Conservation (phyloP, 2,888 invertebrate species). For the Caenorhabditis sp. region DNA sequence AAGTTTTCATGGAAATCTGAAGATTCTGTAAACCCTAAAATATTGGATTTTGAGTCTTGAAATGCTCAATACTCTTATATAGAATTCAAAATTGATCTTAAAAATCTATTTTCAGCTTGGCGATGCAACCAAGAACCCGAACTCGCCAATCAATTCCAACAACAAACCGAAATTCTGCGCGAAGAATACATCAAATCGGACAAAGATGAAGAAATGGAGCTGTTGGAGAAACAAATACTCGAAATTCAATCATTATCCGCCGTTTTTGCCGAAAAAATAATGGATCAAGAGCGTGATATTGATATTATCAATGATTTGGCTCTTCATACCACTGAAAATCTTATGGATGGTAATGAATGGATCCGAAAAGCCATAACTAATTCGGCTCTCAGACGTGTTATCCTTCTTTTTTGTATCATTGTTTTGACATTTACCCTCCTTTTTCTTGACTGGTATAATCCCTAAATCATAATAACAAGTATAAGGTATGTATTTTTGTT, state of each 20-base stretch:
- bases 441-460: constrained; percentile 97
- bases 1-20: too few species aligned
- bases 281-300: constrained; percentile 83
- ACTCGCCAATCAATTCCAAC: constrained; percentile 17
- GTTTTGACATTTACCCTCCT: constrained; percentile 94
- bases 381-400: constrained; percentile 92
- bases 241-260: constrained; percentile 94
- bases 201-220: constrained; percentile 53
- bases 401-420: constrained; percentile 90
- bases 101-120: constrained; percentile 15
- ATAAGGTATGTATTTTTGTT: background rate
- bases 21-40: too few species aligned
- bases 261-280: constrained; percentile 86
- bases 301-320: constrained; percentile 88
- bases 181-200: constrained; percentile 26
- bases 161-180: constrained; percentile 21
- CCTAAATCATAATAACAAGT: constrained; percentile 5
- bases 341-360: constrained; percentile 94
- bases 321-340: constrained; percentile 90
- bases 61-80: background rate
- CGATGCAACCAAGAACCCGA: constrained; percentile 17
- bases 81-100: background rate
- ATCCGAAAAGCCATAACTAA: constrained; percentile 94
- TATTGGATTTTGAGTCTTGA: background rate
- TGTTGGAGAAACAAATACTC: constrained; percentile 81